Evolutionary conservation across 2,113 vertebrate species (phyloP).

Genomic region (Myrmecophaga tridactyla): DNA sequence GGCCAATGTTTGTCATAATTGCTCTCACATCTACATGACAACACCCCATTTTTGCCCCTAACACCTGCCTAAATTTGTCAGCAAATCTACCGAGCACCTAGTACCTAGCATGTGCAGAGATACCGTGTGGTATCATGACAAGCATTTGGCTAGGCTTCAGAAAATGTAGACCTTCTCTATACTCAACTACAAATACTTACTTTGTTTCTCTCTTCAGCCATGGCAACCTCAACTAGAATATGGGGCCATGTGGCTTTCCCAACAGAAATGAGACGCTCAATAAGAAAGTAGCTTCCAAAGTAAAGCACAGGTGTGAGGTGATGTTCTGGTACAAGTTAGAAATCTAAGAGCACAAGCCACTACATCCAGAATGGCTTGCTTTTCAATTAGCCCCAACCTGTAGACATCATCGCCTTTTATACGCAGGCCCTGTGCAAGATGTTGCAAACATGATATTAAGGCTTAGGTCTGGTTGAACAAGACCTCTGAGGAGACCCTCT

Average conservation of each 20-base stretch:
- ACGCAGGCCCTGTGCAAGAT: background rate
- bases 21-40: background rate
- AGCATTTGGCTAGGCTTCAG: background rate
- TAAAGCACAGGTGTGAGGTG: background rate
- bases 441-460: background rate
- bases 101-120: background rate
- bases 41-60: background rate
- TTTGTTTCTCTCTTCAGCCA: background rate
- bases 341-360: background rate
- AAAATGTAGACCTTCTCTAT: background rate
- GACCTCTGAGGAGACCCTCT: background rate
- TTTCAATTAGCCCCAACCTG: background rate
- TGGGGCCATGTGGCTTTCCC: background rate
- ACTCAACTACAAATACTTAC: background rate
- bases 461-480: background rate
- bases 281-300: background rate
- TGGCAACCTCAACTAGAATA: background rate
- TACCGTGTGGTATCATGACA: background rate
- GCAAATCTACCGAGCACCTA: slow-evolving; percentile 25
- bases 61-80: background rate
- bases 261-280: background rate
- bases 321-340: background rate
- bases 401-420: background rate
- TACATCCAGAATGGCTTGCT: background rate
- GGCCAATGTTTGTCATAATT: background rate